These are phyloP conservation scores for Synergus umbraculus DNA, from an alignment of 2,888 invertebrate genomes.

Conservation along the genomic window DNA sequence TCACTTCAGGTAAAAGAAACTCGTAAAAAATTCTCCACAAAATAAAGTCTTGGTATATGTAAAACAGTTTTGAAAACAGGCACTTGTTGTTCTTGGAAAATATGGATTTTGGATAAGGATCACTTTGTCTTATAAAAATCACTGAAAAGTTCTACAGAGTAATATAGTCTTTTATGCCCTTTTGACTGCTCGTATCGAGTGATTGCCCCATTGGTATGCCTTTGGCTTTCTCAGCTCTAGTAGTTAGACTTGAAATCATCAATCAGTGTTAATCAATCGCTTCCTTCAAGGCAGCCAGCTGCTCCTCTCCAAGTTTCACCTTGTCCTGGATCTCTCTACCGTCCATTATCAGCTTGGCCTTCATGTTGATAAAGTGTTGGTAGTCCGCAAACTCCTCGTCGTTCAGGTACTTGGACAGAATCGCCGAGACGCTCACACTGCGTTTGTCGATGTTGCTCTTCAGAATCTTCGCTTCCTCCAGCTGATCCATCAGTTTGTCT, in stretches of 20 bases:
- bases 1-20: slow-evolving; percentile 30
- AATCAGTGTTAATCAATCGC: slow-evolving; percentile 75
- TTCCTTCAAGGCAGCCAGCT: slow-evolving; percentile 85
- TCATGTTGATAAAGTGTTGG: slow-evolving; percentile 91
- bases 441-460: slow-evolving; percentile 90
- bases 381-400: slow-evolving; percentile 88
- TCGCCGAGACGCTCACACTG: slow-evolving; percentile 84
- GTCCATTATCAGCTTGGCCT: slow-evolving; percentile 90
- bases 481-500: slow-evolving; percentile 86
- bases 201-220: slow-evolving; percentile 30
- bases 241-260: slow-evolving; percentile 20
- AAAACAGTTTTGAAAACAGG: slow-evolving; percentile 16
- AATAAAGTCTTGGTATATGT: slow-evolving; percentile 25
- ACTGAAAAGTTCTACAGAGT: slow-evolving; percentile 5
- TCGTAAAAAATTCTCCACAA: slow-evolving; percentile 7
- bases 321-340: slow-evolving; percentile 90
- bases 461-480: slow-evolving; percentile 89
- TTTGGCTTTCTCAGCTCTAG: slow-evolving; percentile 32
- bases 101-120: slow-evolving; percentile 18
- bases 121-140: not conserved
- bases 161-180: slow-evolving; percentile 33
- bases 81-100: slow-evolving; percentile 1
- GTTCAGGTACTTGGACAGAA: slow-evolving; percentile 85
- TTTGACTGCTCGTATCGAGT: slow-evolving; percentile 20
- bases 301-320: slow-evolving; percentile 89